Percentiles rank a stretch among this genome's conserved stretches.
These are phyloP conservation scores for Centruroides vittatus DNA, from an alignment of 1,140 invertebrate genomes.

Conservation along the genomic window DNA sequence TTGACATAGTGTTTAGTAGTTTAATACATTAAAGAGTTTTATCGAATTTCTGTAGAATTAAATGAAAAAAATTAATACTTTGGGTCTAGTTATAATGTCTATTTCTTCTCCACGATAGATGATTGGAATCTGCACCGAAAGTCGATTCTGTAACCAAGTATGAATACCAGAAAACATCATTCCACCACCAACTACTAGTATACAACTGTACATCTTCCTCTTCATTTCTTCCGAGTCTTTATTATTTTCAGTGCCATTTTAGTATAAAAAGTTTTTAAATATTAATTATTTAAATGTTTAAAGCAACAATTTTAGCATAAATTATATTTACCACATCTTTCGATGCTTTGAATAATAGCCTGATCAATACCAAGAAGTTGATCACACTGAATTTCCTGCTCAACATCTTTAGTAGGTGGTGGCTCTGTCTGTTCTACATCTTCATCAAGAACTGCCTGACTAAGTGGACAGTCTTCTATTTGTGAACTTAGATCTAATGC, in stretches of 20 bases:
- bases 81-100: constrained; percentile 63
- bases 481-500: constrained; percentile 3
- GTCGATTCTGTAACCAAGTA: constrained; percentile 73
- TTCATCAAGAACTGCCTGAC: constrained; percentile 15
- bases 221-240: constrained; percentile 62
- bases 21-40: no score
- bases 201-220: constrained; percentile 84
- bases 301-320: neutral
- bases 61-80: constrained; percentile 33
- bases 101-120: constrained; percentile 43
- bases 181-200: constrained; percentile 70
- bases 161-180: constrained; percentile 74
- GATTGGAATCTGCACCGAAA: constrained; percentile 61
- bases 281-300: neutral
- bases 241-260: neutral
- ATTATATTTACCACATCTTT: constrained; percentile 55
- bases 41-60: neutral
- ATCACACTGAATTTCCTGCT: constrained; percentile 40
- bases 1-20: no score
- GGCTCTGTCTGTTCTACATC: constrained; percentile 18
- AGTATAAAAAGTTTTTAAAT: neutral
- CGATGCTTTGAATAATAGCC: constrained; percentile 80
- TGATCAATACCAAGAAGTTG: constrained; percentile 76
- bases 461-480: constrained; percentile 15
- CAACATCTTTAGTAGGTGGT: constrained; percentile 17